Evolutionary conservation across 2,113 vertebrate genomes (phyloP).

Genomic region (Chamaea fasciata): DNA sequence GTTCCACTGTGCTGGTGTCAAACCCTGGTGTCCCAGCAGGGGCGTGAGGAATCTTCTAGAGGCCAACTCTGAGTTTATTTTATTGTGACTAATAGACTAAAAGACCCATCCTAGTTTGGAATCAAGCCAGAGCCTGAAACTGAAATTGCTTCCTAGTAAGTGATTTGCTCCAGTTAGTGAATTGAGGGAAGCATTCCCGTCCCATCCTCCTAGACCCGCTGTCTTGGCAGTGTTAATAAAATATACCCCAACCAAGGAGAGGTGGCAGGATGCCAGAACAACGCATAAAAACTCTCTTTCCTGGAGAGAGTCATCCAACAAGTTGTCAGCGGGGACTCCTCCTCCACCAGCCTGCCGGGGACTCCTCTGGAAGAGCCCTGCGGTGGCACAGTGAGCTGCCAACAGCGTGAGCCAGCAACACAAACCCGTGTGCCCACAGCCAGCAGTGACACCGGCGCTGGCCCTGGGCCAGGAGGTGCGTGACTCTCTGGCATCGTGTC

Average conservation of each 20-base stretch:
- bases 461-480: fast-evolving
- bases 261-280: constrained; percentile 11
- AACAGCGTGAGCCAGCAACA: fast-evolving
- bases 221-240: neutral
- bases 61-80: neutral
- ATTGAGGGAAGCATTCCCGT: neutral
- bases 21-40: neutral
- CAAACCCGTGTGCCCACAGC: fast-evolving
- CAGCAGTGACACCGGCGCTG: fast-evolving
- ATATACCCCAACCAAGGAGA: neutral
- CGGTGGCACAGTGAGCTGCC: neutral
- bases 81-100: neutral
- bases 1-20: neutral
- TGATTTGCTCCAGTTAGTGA: neutral
- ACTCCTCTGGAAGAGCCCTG: neutral
- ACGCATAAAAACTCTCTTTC: neutral
- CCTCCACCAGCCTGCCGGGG: neutral
- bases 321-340: neutral
- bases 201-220: neutral
- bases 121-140: neutral
- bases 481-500: neutral
- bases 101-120: neutral
- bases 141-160: constrained; percentile 1
- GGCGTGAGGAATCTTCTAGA: neutral
- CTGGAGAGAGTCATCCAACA: neutral